phyloP scores from a whole-genome alignment of 2,113 vertebrate genomes.

The Amphiprion ocellaris region DNA sequence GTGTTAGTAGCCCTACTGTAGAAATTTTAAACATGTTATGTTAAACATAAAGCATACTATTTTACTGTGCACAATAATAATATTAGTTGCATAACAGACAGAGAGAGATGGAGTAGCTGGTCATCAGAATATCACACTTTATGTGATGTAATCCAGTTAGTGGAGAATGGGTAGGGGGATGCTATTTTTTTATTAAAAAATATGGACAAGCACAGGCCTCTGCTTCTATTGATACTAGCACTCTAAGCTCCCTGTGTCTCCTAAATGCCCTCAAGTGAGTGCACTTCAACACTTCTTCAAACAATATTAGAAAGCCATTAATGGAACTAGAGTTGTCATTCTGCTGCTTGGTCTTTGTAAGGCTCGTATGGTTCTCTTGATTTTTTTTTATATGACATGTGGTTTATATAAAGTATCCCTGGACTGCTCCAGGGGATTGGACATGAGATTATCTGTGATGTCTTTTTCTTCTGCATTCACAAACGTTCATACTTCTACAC shows the following conservation, averaged over 20 bases:
- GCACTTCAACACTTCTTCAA: background rate
- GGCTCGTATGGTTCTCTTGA: background rate
- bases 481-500: constrained; percentile 1
- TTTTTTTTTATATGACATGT: background rate
- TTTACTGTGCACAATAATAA: background rate
- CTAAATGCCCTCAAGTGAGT: constrained; percentile 15
- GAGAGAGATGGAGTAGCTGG: background rate
- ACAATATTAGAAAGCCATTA: constrained; percentile 31
- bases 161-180: no score
- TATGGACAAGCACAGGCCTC: no score
- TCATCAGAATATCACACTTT: background rate
- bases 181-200: background rate
- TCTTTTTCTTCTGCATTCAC: constrained; percentile 25
- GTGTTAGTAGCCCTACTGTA: background rate
- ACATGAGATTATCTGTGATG: constrained; percentile 39
- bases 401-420: constrained; percentile 21
- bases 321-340: constrained; percentile 10
- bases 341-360: background rate
- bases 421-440: constrained; percentile 15
- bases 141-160: background rate
- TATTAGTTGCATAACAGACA: background rate
- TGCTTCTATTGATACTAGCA: constrained; percentile 9
- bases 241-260: background rate
- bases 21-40: no score
- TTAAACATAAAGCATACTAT: background rate